These are phyloP conservation scores for Pandemis cinnamomeana DNA, from an alignment of 2,888 invertebrate species.

Conservation along the genomic window DNA sequence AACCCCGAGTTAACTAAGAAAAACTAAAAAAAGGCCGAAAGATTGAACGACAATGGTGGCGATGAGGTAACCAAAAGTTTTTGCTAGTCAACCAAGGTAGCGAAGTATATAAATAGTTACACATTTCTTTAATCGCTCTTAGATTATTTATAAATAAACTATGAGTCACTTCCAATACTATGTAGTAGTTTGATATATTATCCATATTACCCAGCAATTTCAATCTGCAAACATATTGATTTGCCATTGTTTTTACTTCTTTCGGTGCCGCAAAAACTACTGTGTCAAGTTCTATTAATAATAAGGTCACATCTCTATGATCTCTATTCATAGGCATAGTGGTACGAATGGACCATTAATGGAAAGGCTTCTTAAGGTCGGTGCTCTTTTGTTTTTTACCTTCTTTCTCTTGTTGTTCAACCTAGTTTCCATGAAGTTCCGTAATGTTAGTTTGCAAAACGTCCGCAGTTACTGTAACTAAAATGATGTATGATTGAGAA, in stretches of 20 bases:
- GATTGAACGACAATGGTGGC: neutral
- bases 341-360: slow-evolving; percentile 3
- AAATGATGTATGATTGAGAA: slow-evolving; percentile 2
- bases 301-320: neutral
- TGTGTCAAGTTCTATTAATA: neutral
- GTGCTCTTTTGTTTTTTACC: slow-evolving; percentile 25
- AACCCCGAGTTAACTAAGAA: slow-evolving; percentile 2
- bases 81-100: neutral
- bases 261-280: neutral
- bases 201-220: neutral
- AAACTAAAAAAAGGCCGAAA: neutral
- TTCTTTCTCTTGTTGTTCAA: slow-evolving; percentile 10
- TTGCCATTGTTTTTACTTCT: neutral
- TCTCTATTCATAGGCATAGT: slow-evolving; percentile 12
- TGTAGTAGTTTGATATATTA: neutral
- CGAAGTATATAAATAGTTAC: neutral
- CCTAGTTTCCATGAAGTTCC: slow-evolving; percentile 26
- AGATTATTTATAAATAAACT: neutral
- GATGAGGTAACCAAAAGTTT: neutral
- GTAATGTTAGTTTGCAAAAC: slow-evolving; percentile 2
- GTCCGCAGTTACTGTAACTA: neutral
- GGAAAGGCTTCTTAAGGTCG: slow-evolving; percentile 19
- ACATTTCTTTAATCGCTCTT: neutral
- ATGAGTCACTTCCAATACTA: neutral
- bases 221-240: neutral